Evolutionary conservation across 2,888 invertebrate genomes (phyloP).

Genomic region (Hanleya hanleyi): DNA sequence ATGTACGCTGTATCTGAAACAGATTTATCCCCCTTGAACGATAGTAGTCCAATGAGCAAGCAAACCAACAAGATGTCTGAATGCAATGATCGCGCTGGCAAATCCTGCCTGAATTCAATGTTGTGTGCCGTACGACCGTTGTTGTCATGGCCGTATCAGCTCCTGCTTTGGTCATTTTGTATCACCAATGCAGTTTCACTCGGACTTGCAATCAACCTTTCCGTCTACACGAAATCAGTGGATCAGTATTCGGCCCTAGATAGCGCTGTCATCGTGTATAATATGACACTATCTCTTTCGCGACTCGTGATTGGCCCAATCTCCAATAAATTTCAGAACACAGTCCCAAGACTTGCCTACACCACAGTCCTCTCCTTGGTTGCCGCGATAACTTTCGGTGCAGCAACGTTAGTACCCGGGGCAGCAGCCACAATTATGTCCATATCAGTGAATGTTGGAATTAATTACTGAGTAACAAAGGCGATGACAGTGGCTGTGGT

Average conservation of each 20-base stretch:
- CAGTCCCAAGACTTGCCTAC: neutral
- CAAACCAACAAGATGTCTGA: neutral
- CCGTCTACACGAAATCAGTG: neutral
- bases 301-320: neutral
- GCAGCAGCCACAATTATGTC: neutral
- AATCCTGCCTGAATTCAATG: neutral
- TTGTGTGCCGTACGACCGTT: neutral
- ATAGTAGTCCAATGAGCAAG: neutral
- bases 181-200: neutral
- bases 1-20: too few species aligned
- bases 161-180: neutral
- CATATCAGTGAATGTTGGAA: neutral
- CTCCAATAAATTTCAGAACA: neutral
- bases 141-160: neutral
- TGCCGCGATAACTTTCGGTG: neutral
- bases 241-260: neutral
- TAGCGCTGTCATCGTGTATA: neutral
- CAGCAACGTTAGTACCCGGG: neutral
- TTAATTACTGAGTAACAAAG: neutral
- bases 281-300: neutral
- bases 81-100: neutral
- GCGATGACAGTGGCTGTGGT: neutral
- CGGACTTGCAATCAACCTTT: neutral
- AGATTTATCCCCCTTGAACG: neutral
- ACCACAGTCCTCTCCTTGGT: neutral